Percentiles rank a stretch among this genome's conserved stretches.
phyloP scores from a whole-genome alignment of 2,888 invertebrate species.

The Luperina nickerlii region DNA sequence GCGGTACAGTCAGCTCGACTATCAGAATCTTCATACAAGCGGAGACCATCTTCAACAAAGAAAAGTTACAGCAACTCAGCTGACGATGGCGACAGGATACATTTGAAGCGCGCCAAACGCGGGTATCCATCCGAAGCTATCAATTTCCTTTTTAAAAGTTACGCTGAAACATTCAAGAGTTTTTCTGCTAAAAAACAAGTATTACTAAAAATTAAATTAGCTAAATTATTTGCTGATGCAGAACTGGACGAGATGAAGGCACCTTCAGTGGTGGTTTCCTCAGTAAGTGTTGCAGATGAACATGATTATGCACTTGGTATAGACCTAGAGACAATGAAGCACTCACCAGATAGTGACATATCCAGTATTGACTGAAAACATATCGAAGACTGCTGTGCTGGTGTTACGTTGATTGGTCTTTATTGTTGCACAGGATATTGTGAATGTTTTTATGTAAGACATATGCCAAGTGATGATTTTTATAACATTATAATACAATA shows the following conservation, averaged over 20 bases:
- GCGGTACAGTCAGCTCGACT: neutral
- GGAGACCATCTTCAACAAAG: conserved; percentile 9
- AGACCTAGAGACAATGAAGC: conserved; percentile 9
- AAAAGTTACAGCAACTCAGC: neutral
- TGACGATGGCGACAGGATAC: conserved; percentile 5
- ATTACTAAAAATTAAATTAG: conserved; percentile 39
- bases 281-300: neutral
- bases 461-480: neutral
- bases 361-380: conserved; percentile 4
- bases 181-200: conserved; percentile 39
- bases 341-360: conserved; percentile 18
- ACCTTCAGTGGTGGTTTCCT: conserved; percentile 6
- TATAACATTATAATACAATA: neutral
- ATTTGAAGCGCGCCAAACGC: neutral
- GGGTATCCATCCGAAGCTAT: neutral
- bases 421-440: neutral
- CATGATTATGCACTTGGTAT: neutral
- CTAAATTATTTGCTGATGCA: conserved; percentile 49
- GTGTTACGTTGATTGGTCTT: neutral
- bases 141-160: conserved; percentile 51
- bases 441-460: neutral
- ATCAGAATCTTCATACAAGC: neutral
- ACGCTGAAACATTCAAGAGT: conserved; percentile 47
- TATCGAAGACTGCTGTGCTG: neutral
- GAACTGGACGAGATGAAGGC: conserved; percentile 37